phyloP scores from a whole-genome alignment of 2,888 invertebrate species.

The Drosophila glabriapex region DNA sequence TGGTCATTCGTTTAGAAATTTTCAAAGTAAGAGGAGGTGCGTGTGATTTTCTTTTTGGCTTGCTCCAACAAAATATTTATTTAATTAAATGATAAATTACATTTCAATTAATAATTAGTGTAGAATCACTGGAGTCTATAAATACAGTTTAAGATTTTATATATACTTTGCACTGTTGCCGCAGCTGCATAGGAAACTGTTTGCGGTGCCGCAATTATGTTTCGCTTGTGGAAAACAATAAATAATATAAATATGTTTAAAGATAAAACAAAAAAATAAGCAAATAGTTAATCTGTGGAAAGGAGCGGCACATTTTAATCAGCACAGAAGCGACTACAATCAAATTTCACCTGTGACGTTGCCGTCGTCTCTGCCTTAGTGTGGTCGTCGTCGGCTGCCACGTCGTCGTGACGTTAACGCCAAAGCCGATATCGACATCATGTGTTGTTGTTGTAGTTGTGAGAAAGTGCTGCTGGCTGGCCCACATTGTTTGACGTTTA shows the following conservation, averaged over 20 bases:
- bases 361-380: constrained; percentile 24
- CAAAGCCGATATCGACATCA: constrained; percentile 37
- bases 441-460: constrained; percentile 25
- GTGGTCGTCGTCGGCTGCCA: constrained; percentile 60
- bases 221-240: background rate
- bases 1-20: constrained; percentile 72
- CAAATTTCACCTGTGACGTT: constrained; percentile 66
- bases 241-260: background rate
- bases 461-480: constrained; percentile 59
- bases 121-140: background rate
- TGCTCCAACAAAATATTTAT: constrained; percentile 13
- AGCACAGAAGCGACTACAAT: background rate
- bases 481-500: background rate
- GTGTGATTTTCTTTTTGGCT: constrained; percentile 16
- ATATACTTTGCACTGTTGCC: background rate
- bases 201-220: background rate
- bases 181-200: background rate
- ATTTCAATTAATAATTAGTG: constrained; percentile 3
- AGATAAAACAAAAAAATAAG: background rate
- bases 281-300: background rate
- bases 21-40: constrained; percentile 66
- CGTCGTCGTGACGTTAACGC: constrained; percentile 55
- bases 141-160: no score
- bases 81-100: constrained; percentile 8
- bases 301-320: background rate